Evolutionary conservation across 2,888 invertebrate species (phyloP), one percentile per base, ranked within the genome.

Genomic region (Drosophila mimica): DNA sequence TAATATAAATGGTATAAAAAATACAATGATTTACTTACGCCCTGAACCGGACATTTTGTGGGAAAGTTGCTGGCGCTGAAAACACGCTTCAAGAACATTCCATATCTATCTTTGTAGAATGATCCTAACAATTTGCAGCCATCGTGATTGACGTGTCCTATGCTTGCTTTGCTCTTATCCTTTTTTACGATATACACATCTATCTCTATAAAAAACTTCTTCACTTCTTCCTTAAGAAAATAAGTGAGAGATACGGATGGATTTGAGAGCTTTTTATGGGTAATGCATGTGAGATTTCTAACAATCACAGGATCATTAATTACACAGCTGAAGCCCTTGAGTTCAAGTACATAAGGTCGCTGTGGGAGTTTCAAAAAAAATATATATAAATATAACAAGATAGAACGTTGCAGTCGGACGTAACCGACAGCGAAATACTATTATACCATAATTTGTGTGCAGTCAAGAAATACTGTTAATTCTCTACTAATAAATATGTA

Each of bases 121-220:
- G 67, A 43, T 3, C 33, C 38, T 17, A 91, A 40, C 15, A 74
- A 74, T 4, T 75, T 74, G 60, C 90, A 90, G 15, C 81, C 89
- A 63, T 90, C 70, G 20, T 78, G 46, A 3, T 76, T 62, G 0
- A 60, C 7, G 1, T 61, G 52, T 0, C 76, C 59, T 0, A 85
- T 17, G 31, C 54, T 81, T 9, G 82, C 36, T 53, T 56, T 76
- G 13, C 33, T 77, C 17, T 88, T 83, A 43, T 81, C 81, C 67
- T 76, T 82, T 13, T 70, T 77, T 0, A 79, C 0, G 52, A 74
- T n/a, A 2, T 52, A 48, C 7, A 73, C 9, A 3, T 54, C n/a
- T 1, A 49, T 4, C 2, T 31, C 0, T 1, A 72, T 2, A 25
- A 4, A 11, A 1, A 76, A 51, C 4, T 49, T 30, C 0, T 46